Percentiles rank a stretch among this genome's conserved stretches.
These are phyloP conservation scores for Drosophila ercepeae DNA, from an alignment of 1,140 invertebrate genomes.

Conservation along the genomic window DNA sequence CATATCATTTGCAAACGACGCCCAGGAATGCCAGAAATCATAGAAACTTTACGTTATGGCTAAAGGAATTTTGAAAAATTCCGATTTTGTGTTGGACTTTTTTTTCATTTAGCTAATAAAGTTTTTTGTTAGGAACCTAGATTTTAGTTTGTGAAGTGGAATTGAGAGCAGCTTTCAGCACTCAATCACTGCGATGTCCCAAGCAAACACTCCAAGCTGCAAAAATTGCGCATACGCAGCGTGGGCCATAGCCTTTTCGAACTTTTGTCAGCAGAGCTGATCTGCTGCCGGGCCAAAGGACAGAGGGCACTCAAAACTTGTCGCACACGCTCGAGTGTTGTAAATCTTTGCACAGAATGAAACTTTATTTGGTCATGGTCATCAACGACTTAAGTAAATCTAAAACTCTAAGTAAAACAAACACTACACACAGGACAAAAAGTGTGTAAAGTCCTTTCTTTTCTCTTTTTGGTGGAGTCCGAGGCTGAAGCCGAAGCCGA, in stretches of 20 bases:
- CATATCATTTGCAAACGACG: conserved; percentile 25
- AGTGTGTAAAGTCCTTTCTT: not conserved
- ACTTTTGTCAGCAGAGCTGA: not conserved
- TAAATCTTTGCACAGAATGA: conserved; percentile 79
- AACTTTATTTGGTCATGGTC: conserved; percentile 81
- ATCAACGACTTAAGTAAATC: conserved; percentile 80
- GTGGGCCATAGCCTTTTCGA: conserved; percentile 18
- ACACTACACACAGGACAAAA: conserved; percentile 41
- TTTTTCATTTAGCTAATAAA: not conserved
- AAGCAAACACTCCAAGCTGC: conserved; percentile 54
- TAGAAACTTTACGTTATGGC: not conserved
- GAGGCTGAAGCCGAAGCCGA: not conserved
- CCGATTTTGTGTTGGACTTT: not conserved
- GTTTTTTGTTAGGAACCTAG: not conserved
- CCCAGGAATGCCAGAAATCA: conserved; percentile 1
- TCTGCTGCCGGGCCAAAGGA: not conserved
- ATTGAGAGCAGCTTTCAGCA: conserved; percentile 17
- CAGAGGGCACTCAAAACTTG: conserved; percentile 62
- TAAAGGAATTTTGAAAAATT: not conserved
- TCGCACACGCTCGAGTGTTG: conserved; percentile 78
- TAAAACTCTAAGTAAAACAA: conserved; percentile 81
- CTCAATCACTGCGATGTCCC: conserved; percentile 41
- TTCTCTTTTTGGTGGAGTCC: not conserved
- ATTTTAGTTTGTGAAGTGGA: conserved; percentile 41
- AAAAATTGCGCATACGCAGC: conserved; percentile 78